Conservation (phyloP, 2,797 vertebrate species). For the Enteromius afrohamiltoni region DNA sequence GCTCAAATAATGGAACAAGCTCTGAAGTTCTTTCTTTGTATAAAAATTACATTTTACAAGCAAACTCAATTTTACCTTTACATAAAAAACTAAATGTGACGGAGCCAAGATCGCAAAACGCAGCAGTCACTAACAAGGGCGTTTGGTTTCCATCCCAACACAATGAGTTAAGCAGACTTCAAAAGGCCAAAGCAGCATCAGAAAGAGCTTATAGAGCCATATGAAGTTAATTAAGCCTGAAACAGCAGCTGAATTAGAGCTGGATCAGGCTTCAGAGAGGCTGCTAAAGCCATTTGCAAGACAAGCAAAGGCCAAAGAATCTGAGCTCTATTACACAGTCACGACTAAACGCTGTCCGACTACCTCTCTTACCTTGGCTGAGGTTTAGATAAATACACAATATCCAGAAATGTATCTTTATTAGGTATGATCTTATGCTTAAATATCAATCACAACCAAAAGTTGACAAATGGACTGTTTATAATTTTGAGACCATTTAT, state of each 20-base stretch:
- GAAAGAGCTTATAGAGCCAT: constrained; percentile 52
- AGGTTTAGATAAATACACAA: constrained; percentile 27
- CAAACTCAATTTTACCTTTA: background rate
- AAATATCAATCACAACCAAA: background rate
- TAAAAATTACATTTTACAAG: background rate
- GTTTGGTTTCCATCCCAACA: constrained; percentile 45
- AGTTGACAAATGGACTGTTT: background rate
- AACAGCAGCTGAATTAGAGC: constrained; percentile 54
- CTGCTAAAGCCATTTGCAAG: constrained; percentile 63
- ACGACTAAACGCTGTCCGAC: constrained; percentile 39
- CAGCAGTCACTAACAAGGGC: constrained; percentile 24
- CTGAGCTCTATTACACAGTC: constrained; percentile 35
- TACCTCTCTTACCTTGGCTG: constrained; percentile 9
- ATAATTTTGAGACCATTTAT: constrained; percentile 32
- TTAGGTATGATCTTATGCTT: background rate
- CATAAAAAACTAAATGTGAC: background rate
- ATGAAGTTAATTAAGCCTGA: constrained; percentile 60
- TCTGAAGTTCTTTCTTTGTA: background rate
- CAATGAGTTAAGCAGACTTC: constrained; percentile 50
- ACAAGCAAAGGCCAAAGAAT: constrained; percentile 49
- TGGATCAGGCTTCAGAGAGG: constrained; percentile 53
- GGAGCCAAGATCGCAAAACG: background rate
- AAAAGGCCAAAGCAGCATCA: constrained; percentile 54
- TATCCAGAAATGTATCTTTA: background rate
- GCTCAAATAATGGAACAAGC: background rate